Percentiles rank a stretch among this genome's conserved stretches.
These are phyloP conservation scores for Geococcyx californianus DNA, from an alignment of 2,113 vertebrate species.

Conservation along the genomic window DNA sequence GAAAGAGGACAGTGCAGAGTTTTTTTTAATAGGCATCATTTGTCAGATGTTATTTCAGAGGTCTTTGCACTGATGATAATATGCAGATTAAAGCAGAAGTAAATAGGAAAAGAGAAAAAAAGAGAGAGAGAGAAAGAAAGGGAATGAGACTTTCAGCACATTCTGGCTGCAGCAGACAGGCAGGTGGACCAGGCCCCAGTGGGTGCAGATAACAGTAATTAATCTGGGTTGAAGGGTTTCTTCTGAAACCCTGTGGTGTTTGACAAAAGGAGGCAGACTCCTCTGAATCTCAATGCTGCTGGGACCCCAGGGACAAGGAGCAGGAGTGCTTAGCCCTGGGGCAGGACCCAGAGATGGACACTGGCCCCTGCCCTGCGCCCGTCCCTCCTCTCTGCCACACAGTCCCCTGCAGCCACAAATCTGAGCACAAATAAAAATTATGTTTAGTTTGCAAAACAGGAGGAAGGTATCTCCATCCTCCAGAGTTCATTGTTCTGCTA, in stretches of 20 bases:
- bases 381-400: neutral
- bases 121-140: neutral
- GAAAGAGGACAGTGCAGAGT: slow-evolving; percentile 73
- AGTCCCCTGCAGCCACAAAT: neutral
- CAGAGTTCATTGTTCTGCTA: slow-evolving; percentile 68
- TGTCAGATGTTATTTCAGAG: slow-evolving; percentile 79
- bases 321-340: neutral
- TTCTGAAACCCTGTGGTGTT: neutral
- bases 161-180: neutral
- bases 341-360: neutral
- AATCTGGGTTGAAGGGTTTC: slow-evolving; percentile 40
- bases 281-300: neutral
- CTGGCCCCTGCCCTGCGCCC: fast-evolving
- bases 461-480: slow-evolving; percentile 56
- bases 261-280: neutral
- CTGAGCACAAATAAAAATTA: slow-evolving; percentile 52
- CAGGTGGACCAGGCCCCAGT: slow-evolving; percentile 9
- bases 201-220: slow-evolving; percentile 49
- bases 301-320: neutral
- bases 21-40: slow-evolving; percentile 80
- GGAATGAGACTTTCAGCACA: neutral
- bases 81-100: slow-evolving; percentile 80
- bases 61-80: slow-evolving; percentile 80
- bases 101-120: slow-evolving; percentile 24
- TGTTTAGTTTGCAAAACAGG: slow-evolving; percentile 67